A percentile compares a stretch with the other conserved stretches of the same genome.
phyloP scores from a whole-genome alignment of 64 coral and sea anemone species.

The Dendronephthya gigantea region DNA sequence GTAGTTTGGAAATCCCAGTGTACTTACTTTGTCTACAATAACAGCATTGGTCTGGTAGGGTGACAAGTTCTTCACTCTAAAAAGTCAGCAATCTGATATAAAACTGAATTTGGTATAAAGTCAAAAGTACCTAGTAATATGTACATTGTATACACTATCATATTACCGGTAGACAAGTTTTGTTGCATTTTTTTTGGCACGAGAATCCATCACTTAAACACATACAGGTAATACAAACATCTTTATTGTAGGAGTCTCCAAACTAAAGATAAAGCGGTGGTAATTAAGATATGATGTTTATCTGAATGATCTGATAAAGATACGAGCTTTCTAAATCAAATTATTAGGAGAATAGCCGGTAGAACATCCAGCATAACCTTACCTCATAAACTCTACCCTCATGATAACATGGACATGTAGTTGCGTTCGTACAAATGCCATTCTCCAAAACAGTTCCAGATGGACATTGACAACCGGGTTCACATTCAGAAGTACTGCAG shows the following conservation, averaged over 20 bases:
- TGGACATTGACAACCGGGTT: slow-evolving; percentile 2
- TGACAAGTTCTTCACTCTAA: background rate
- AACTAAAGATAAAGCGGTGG: background rate
- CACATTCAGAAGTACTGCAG: background rate
- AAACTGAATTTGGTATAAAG: too few species aligned
- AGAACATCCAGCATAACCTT: too few species aligned
- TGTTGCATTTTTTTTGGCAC: background rate
- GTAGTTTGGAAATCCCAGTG: background rate
- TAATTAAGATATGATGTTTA: background rate
- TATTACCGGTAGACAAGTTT: background rate
- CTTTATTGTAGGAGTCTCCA: background rate
- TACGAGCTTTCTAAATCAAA: too few species aligned
- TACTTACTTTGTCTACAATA: slow-evolving; percentile 6
- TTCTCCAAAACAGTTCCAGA: background rate
- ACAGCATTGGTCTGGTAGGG: background rate
- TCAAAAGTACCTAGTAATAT: too few species aligned
- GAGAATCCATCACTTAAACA: background rate
- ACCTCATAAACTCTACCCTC: background rate
- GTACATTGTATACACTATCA: too few species aligned
- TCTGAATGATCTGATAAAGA: too few species aligned
- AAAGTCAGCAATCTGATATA: too few species aligned
- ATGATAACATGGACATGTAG: background rate
- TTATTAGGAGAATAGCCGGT: too few species aligned
- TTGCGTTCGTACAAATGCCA: background rate
- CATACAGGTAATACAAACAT: background rate